phyloP scores from a whole-genome alignment of 2,888 invertebrate species.

The Papilio elwesi region DNA sequence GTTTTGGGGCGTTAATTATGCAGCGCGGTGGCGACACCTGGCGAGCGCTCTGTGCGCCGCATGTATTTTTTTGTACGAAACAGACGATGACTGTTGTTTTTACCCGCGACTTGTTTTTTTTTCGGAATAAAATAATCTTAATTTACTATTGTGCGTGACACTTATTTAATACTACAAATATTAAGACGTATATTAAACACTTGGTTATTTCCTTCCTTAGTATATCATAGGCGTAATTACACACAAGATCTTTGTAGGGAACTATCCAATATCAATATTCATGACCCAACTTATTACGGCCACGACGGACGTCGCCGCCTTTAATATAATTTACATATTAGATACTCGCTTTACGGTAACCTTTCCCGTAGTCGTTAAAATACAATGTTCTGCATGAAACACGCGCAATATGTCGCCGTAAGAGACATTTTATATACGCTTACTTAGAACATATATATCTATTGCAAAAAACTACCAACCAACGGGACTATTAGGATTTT shows the following conservation, averaged over 20 bases:
- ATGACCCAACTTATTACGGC: conserved; percentile 6
- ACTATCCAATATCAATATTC: conserved; percentile 20
- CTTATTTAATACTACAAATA: too few relatives aligned
- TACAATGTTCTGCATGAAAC: conserved; percentile 10
- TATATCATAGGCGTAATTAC: not conserved
- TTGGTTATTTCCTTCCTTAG: too few relatives aligned
- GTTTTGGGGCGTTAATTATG: conserved; percentile 21
- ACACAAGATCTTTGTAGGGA: not conserved
- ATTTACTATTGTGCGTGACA: not conserved
- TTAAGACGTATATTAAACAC: too few relatives aligned
- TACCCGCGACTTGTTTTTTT: not conserved
- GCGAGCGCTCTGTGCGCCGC: not conserved
- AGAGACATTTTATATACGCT: conserved; percentile 11
- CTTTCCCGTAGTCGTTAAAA: conserved; percentile 16
- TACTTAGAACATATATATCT: too few relatives aligned
- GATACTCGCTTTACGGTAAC: conserved; percentile 7
- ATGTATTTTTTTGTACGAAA: conserved; percentile 11
- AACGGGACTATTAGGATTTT: not conserved
- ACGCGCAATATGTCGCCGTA: conserved; percentile 5
- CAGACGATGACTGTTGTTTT: conserved; percentile 5
- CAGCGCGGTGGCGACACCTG: conserved; percentile 7
- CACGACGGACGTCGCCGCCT: not conserved
- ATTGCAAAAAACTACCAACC: not conserved
- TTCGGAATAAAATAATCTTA: not conserved
- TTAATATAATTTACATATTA: conserved; percentile 18